These are phyloP conservation scores for Cydia strobilella DNA, from an alignment of 1,140 invertebrate genomes.

Conservation along the genomic window DNA sequence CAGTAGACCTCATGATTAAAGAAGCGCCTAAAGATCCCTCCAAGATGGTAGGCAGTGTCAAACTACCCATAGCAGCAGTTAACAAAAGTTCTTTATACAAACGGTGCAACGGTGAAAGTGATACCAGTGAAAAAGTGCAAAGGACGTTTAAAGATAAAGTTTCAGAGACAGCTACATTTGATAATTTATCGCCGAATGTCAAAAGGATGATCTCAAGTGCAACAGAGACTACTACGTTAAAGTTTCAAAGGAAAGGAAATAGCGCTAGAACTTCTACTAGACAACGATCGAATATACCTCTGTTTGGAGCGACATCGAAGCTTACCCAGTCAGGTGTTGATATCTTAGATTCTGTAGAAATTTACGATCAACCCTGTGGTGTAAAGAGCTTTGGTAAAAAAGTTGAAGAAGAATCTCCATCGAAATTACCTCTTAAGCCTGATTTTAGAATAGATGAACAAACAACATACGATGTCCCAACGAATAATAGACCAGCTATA, in stretches of 20 bases:
- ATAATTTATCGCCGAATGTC: constrained; percentile 81
- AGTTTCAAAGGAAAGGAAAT: constrained; percentile 74
- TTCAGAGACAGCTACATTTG: constrained; percentile 65
- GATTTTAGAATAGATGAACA: constrained; percentile 66
- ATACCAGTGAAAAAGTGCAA: constrained; percentile 63
- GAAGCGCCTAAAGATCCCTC: constrained; percentile 58
- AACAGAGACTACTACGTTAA: constrained; percentile 73
- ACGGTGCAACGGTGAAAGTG: constrained; percentile 69
- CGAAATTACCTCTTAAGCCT: constrained; percentile 52
- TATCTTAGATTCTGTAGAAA: constrained; percentile 72
- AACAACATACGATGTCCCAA: constrained; percentile 73
- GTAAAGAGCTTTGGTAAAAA: constrained; percentile 53
- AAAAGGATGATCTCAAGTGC: constrained; percentile 81
- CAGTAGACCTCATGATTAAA: constrained; percentile 46
- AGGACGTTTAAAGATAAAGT: constrained; percentile 65
- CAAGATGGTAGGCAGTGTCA: constrained; percentile 71
- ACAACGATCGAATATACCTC: constrained; percentile 70
- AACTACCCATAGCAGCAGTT: constrained; percentile 66
- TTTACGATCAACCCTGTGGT: constrained; percentile 70
- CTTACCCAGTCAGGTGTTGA: constrained; percentile 78
- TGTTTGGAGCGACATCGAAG: constrained; percentile 77
- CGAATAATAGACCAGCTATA: constrained; percentile 59
- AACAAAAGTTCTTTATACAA: constrained; percentile 72
- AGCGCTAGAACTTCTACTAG: constrained; percentile 67
- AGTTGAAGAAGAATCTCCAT: constrained; percentile 50